phyloP scores from a whole-genome alignment of 1,140 invertebrate species.

The Drosophila orena region DNA sequence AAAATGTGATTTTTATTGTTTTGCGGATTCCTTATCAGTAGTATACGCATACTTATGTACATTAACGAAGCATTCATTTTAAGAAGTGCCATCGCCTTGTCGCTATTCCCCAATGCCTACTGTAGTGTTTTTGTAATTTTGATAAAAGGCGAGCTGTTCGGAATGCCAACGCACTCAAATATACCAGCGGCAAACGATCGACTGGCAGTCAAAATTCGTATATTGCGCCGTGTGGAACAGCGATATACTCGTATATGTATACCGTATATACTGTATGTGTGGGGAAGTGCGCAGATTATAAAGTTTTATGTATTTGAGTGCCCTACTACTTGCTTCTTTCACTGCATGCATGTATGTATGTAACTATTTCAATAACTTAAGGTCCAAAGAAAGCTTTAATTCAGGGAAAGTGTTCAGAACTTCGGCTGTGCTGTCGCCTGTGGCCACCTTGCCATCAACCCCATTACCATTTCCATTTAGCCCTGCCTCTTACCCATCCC shows the following conservation, averaged over 20 bases:
- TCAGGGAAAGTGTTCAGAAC: constrained; percentile 16
- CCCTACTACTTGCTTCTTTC: not conserved
- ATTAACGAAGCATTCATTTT: constrained; percentile 44
- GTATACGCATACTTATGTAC: constrained; percentile 6
- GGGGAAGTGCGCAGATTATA: constrained; percentile 25
- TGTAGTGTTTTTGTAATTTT: constrained; percentile 59
- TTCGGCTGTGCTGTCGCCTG: constrained; percentile 46
- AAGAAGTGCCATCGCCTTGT: constrained; percentile 16
- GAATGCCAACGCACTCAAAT: constrained; percentile 68
- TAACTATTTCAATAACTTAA: constrained; percentile 9
- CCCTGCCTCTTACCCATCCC: constrained; percentile 1
- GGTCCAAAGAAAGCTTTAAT: constrained; percentile 7
- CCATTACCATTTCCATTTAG: constrained; percentile 2
- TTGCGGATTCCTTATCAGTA: constrained; percentile 55
- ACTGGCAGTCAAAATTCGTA: constrained; percentile 53
- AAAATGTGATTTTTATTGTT: constrained; percentile 39
- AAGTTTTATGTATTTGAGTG: constrained; percentile 5
- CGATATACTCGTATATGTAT: constrained; percentile 6
- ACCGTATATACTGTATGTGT: constrained; percentile 15
- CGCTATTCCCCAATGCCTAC: constrained; percentile 14
- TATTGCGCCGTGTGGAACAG: constrained; percentile 55
- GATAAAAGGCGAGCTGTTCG: constrained; percentile 61
- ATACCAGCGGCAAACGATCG: constrained; percentile 21
- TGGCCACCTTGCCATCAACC: constrained; percentile 4
- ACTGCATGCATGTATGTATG: constrained; percentile 25